phyloP scores from a whole-genome alignment of 2,797 vertebrate genomes.

The Dendrocincla fuliginosa region DNA sequence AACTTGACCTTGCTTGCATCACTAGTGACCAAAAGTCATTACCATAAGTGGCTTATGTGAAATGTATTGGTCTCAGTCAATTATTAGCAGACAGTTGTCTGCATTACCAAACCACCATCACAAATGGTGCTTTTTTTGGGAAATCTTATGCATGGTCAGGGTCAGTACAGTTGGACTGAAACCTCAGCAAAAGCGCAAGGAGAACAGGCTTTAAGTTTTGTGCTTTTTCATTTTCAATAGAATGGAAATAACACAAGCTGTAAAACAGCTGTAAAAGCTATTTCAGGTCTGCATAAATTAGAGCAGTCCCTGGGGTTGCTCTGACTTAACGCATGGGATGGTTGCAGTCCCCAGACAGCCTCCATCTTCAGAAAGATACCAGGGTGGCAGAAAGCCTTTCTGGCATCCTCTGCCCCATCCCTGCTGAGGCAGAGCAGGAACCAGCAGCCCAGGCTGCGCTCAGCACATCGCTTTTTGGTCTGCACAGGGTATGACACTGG shows the following conservation, averaged over 20 bases:
- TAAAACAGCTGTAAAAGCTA: not conserved
- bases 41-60: slow-evolving; percentile 34
- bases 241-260: not conserved
- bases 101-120: slow-evolving; percentile 52
- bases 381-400: not conserved
- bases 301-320: not conserved
- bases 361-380: not conserved
- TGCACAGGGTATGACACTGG: not conserved
- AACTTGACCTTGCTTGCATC: slow-evolving; percentile 44
- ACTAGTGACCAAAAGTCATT: slow-evolving; percentile 55
- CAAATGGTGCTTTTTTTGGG: slow-evolving; percentile 52
- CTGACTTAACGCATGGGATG: not conserved
- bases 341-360: not conserved
- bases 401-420: not conserved
- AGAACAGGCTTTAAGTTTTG: not conserved
- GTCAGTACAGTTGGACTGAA: not conserved
- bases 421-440: not conserved
- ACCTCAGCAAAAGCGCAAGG: slow-evolving; percentile 20
- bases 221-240: slow-evolving; percentile 9
- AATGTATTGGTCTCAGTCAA: slow-evolving; percentile 63
- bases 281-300: not conserved
- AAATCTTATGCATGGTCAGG: slow-evolving; percentile 7
- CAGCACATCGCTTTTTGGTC: not conserved
- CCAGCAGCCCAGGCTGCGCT: not conserved
- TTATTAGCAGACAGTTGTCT: slow-evolving; percentile 65